Base-by-base conservation (phyloP, 2,888 invertebrate genomes). In the Protophormia terraenovae region DNA sequence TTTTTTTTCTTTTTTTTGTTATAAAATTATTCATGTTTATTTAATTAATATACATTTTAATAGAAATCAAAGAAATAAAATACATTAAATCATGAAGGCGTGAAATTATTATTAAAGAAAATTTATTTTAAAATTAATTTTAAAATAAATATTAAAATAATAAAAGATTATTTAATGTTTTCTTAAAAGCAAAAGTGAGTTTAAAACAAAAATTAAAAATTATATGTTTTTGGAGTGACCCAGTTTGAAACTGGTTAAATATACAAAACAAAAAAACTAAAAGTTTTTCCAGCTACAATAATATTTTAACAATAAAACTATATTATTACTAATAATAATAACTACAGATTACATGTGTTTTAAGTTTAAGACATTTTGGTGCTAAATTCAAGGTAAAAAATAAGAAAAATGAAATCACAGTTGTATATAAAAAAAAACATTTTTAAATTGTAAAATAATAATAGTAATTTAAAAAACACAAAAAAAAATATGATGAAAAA, bases 231-330 rank as follows among this genome's bases (percentile, higher is more conserved):
- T 38, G 45, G 27, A n/a, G 38, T 66, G 67, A 67, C 67, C 67
- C 67, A 77, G 45, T 58, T 77, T 47, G 10, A 73, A 73, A 83
- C 83, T 64, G 69, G 73, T 66, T 77, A 77, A 58, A 35, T 10
- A 45, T 8, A 10, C 10, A 12, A 53, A n/a, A n/a, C n/a, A n/a
- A n/a, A 12, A 6, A 60, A 35, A 1, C 6, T 35, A 19, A 45
- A 45, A 45, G 7, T 19, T 38, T 71, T 2, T 55, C 24, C 16
- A 71, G 16, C 55, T n/a, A n/a, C 4, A 45, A 60, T 22, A 32
- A 38, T 1, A 1, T 7, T 12, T 27, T 27, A 35, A 35, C 35
- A 22, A 29, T 10, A 22, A 24, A 14, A 50, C 35, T 50, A 62
- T n/a, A 41, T 10, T 7, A 16, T 1, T 16, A 45, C 6, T 45